A percentile compares a stretch with the other conserved stretches of the same genome.
Conservation (phyloP, 1,140 invertebrate genomes). For the Orchesella cincta region DNA sequence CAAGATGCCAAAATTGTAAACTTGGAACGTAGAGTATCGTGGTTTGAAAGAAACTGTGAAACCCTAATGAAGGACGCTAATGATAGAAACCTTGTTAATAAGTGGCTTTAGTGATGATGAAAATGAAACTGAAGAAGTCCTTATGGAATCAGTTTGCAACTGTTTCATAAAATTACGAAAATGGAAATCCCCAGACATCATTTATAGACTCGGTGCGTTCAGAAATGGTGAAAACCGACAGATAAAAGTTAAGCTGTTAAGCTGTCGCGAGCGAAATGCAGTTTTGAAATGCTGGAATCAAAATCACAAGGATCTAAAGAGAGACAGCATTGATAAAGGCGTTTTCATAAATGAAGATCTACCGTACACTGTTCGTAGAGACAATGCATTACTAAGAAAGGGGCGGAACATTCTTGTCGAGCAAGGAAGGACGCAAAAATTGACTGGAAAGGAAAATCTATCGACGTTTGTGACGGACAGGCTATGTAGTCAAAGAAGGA, state of each 20-base stretch:
- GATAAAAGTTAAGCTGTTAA: neutral
- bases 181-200: neutral
- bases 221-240: neutral
- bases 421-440: neutral
- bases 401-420: neutral
- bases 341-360: neutral
- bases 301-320: neutral
- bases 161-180: neutral
- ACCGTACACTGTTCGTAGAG: neutral
- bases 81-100: neutral
- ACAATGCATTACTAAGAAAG: neutral
- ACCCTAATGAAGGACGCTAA: neutral
- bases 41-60: neutral
- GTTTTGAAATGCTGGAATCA: neutral
- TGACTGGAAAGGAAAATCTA: no score
- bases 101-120: neutral
- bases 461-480: no score
- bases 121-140: neutral
- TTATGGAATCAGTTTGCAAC: neutral
- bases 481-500: no score
- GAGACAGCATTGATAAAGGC: neutral
- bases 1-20: neutral
- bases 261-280: neutral
- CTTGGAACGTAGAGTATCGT: neutral
- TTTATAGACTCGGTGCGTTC: neutral